Evolutionary conservation across 2,113 vertebrate genomes (phyloP).

Genomic region (Cariama cristata): DNA sequence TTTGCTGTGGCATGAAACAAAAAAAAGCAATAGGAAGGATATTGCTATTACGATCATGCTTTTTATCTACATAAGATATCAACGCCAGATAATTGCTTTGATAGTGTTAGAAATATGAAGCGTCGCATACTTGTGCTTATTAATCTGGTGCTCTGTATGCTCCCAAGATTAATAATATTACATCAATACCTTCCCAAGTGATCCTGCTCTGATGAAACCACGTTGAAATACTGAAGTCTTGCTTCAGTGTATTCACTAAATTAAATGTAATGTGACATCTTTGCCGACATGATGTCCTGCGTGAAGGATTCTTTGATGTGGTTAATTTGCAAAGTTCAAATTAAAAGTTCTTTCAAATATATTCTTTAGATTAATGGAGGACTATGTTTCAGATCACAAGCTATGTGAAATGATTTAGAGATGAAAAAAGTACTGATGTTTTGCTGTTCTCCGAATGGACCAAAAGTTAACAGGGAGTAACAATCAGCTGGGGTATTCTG

Average conservation of each 20-base stretch:
- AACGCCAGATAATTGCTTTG: not conserved
- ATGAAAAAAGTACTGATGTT: not conserved
- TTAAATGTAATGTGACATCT: not conserved
- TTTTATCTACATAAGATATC: not conserved
- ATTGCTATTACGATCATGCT: not conserved
- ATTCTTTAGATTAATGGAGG: conserved; percentile 6
- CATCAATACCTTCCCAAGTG: not conserved
- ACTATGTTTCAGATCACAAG: not conserved
- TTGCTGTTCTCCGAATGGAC: not conserved
- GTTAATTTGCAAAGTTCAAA: conserved; percentile 36
- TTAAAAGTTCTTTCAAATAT: not conserved
- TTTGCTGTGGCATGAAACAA: not conserved
- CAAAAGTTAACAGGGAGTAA: not conserved
- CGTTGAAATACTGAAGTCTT: not conserved
- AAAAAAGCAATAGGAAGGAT: not conserved
- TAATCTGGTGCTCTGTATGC: not conserved
- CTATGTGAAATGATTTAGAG: not conserved
- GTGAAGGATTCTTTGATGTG: not conserved
- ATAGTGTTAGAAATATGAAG: not conserved
- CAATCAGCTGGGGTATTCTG: not conserved
- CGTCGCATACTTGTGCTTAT: not conserved
- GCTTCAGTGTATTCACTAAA: not conserved
- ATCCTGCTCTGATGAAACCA: not conserved
- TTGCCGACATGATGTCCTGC: not conserved
- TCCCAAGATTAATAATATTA: not conserved